Percentiles rank a stretch among this genome's conserved stretches.
These are phyloP conservation scores for Drosophila nr. fundita DNA, from an alignment of 2,888 invertebrate species.

Conservation along the genomic window DNA sequence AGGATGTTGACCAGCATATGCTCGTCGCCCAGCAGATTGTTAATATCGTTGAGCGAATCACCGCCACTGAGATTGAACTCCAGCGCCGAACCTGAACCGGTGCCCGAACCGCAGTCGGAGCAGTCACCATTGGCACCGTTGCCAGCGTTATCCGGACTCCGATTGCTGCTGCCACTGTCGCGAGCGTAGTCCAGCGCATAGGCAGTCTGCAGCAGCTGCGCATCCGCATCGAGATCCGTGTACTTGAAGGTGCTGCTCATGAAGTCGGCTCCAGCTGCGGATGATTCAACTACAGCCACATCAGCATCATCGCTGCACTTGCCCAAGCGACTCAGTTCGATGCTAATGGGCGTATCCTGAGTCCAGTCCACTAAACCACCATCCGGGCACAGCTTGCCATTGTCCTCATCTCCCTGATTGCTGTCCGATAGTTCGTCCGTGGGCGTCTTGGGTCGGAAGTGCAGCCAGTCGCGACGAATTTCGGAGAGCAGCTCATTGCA, in stretches of 20 bases:
- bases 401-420: conserved; percentile 40
- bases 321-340: conserved; percentile 82
- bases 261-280: conserved; percentile 65
- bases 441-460: conserved; percentile 85
- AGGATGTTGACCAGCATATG: conserved; percentile 85
- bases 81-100: conserved; percentile 72
- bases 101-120: conserved; percentile 71
- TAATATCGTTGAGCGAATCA: conserved; percentile 84
- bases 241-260: conserved; percentile 82
- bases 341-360: conserved; percentile 81
- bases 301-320: conserved; percentile 29
- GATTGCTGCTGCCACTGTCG: conserved; percentile 70
- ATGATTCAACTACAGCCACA: neutral
- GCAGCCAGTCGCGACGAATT: conserved; percentile 84
- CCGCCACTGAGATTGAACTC: conserved; percentile 84
- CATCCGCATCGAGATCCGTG: conserved; percentile 83
- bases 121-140: conserved; percentile 50
- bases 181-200: conserved; percentile 71
- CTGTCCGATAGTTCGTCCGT: conserved; percentile 72
- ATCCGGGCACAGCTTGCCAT: conserved; percentile 48
- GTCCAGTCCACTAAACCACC: conserved; percentile 80
- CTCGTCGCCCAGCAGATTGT: conserved; percentile 84
- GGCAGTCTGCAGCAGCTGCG: conserved; percentile 79
- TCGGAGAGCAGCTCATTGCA: conserved; percentile 83
- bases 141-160: conserved; percentile 66